Evolutionary conservation across 2,797 vertebrate species (phyloP), one percentile per base, ranked within the genome.

Genomic region (Trichosurus vulpecula): DNA sequence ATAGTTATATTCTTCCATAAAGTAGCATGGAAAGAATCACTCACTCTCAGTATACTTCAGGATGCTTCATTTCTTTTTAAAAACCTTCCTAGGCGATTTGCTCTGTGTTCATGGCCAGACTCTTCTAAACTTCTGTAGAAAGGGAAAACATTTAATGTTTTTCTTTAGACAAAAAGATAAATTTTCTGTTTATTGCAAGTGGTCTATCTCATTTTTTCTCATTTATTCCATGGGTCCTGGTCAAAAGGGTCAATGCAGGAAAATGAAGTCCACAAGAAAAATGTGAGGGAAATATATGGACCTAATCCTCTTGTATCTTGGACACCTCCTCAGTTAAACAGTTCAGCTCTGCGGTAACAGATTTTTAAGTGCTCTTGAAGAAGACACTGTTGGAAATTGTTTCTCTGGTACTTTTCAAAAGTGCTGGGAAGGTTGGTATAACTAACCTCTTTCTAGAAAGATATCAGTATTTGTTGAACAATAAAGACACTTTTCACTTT

Each of bases 401-500:
- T 97, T 97, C 96, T 96, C 94, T 97, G 96, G 94, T 96, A 95
- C 66, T 96, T 95, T 96, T 96, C 74, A 97, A 98, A 96, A 91
- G 66, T 95, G 96, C 58, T 93, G 91, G 94, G 96, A 97, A 96
- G 90, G 92, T 96, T 98, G 96, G 97, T 96, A 90, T 96, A 97
- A 96, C 97, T 98, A 98, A 98, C 96, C 97, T 47, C 97, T 97
- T 97, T 97, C 94, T 94, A 55, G 87, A 95, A 96, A 97, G 97
- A 97, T 94, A 97, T 96, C 97, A 97, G 97, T 97, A 94, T 66
- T 97, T 92, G 91, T 96, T 98, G 96, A 97, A 97, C 97, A 96
- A 97, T 97, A 97, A 98, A 97, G 97, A 96, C 97, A 95, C 96
- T 94, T 97, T 97, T 97, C 96, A 96, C 96, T 96, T 97, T 81